Base-by-base conservation (phyloP, 2,888 invertebrate species). In the Dryobota labecula region DNA sequence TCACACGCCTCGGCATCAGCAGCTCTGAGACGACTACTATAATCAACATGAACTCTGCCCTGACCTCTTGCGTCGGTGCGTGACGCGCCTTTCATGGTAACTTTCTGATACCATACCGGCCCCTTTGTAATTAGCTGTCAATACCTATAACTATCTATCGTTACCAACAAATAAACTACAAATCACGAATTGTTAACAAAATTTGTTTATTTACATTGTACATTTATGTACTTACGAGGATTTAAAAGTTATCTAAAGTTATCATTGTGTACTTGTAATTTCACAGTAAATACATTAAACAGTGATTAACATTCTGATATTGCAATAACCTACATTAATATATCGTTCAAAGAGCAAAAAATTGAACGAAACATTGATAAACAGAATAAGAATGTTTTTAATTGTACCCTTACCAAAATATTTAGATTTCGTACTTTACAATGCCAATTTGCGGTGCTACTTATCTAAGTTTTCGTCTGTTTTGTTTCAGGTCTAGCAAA, bases 31-130 rank as follows among this genome's bases (percentile, higher is more conserved):
- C 97, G 43, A 97, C 97, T 41, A 97, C 97, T 64, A 97, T 98
- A 85, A 97, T 97, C 88, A 98, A 98, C 92, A 96, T 97, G 86
- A 97, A 97, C 94, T 96, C 97, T 33, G 97, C 98, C 45, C 96
- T 97, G 83, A 97, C 96, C 82, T 96, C 97, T 84, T 97, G 97
- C 92, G 97, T 97, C 92, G 97, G 97, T 97, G 95, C 95, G 96
- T 96, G 96, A 94, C 93, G 94, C 93, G 92, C 89, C 88, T 89
- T 80, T 89, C 93, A 95, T 90, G 95, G 95, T 95, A 95, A 95
- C 95, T 93, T 84, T 88, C 83, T 90, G 88, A 92, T 92, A 93
- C 91, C 93, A 92, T 92, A 91, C 88, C 88, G 88, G 87, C 86
- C 84, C 80, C 80, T 86, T 85, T 75, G 30, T 82, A 85, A 77